A percentile compares a stretch with the other conserved stretches of the same genome.
These are phyloP conservation scores for Neogobius melanostomus DNA, from an alignment of 2,113 vertebrate genomes.

Conservation along the genomic window DNA sequence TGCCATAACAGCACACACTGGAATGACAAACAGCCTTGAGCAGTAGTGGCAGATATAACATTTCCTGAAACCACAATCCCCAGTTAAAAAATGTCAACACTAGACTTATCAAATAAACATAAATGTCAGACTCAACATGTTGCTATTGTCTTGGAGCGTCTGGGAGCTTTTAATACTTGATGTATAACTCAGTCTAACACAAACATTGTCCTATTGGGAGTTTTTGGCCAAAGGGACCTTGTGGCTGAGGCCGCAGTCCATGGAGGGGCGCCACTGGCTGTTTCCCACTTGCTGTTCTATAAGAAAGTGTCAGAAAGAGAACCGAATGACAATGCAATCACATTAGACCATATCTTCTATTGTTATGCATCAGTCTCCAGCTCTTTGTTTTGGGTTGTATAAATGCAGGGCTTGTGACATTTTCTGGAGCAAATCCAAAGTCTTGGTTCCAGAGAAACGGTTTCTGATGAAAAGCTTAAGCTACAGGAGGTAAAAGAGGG, in stretches of 20 bases:
- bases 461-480: constrained; percentile 1
- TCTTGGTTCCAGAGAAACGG: background rate
- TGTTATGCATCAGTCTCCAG: background rate
- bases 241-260: constrained; percentile 62
- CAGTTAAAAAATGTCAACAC: constrained; percentile 1
- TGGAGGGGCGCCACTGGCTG: constrained; percentile 64
- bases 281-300: constrained; percentile 46
- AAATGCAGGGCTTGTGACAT: background rate
- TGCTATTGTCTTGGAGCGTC: background rate
- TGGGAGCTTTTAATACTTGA: background rate
- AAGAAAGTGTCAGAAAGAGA: constrained; percentile 47
- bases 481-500: background rate
- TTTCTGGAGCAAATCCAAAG: background rate
- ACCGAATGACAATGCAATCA: constrained; percentile 43
- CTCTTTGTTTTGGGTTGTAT: background rate
- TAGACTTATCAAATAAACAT: constrained; percentile 3
- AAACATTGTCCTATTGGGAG: constrained; percentile 2
- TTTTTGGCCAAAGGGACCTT: constrained; percentile 44
- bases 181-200: background rate
- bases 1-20: background rate
- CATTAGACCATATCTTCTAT: constrained; percentile 15
- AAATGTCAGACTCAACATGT: constrained; percentile 3
- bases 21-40: constrained; percentile 7
- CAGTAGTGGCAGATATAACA: background rate
- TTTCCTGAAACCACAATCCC: background rate